These are phyloP conservation scores for Spinus pinus DNA, from an alignment of 2,797 vertebrate species.

Conservation along the genomic window DNA sequence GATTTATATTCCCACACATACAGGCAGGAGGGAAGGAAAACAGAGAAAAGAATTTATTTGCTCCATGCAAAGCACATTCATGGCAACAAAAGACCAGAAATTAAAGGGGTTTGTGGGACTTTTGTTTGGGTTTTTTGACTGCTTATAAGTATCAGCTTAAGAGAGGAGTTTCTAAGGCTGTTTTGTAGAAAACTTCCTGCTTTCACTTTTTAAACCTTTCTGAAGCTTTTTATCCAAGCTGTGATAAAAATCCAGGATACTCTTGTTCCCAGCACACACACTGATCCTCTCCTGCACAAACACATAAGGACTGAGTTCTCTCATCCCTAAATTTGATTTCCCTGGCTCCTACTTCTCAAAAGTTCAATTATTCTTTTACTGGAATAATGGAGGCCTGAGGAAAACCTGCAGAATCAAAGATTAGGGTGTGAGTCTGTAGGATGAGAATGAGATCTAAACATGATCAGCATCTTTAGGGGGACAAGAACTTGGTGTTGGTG, in stretches of 20 bases:
- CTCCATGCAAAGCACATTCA: not conserved
- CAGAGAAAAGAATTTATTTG: not conserved
- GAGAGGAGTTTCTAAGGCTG: not conserved
- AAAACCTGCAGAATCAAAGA: not conserved
- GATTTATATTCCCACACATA: not conserved
- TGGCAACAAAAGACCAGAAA: not conserved
- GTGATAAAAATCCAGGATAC: not conserved
- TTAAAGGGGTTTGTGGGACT: not conserved
- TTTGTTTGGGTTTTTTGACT: not conserved
- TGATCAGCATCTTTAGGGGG: not conserved
- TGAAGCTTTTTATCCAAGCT: not conserved
- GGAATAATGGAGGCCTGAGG: not conserved
- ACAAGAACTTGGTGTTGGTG: not conserved
- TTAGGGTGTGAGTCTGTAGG: not conserved
- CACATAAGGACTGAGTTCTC: not conserved
- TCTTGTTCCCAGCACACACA: not conserved
- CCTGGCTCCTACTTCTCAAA: not conserved
- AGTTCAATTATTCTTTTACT: not conserved
- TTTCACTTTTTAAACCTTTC: not conserved
- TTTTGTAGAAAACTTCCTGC: not conserved
- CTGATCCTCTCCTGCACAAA: not conserved
- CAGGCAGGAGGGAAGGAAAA: not conserved
- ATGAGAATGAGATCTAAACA: not conserved
- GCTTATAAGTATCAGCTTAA: not conserved
- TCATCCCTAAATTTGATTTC: not conserved